phyloP scores from a whole-genome alignment of 2,888 invertebrate genomes.

The Ephialtes manifestator region DNA sequence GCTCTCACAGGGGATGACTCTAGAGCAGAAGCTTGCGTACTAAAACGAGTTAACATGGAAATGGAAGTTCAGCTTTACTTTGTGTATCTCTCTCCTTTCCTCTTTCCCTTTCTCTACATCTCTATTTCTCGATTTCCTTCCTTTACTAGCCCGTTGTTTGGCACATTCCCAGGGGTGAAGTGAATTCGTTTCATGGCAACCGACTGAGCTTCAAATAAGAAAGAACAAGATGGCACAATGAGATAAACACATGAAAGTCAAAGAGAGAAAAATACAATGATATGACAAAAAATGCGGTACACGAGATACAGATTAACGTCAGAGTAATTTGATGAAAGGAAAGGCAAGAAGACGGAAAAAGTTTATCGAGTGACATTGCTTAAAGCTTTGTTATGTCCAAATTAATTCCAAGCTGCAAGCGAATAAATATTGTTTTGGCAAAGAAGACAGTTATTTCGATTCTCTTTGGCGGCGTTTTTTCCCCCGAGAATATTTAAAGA shows the following conservation, averaged over 20 bases:
- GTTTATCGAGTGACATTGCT: neutral
- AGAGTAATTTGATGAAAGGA: slow-evolving; percentile 1
- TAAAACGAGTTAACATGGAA: slow-evolving; percentile 64
- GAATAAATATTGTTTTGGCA: slow-evolving; percentile 30
- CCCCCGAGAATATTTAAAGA: slow-evolving; percentile 2
- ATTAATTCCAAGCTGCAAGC: slow-evolving; percentile 31
- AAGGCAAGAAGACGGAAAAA: neutral
- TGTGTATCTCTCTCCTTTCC: neutral
- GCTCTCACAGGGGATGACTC: neutral
- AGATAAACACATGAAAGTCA: slow-evolving; percentile 3
- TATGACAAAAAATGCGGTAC: neutral
- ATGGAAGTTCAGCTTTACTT: slow-evolving; percentile 28
- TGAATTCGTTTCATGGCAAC: neutral
- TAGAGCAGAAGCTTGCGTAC: slow-evolving; percentile 24
- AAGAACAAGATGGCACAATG: neutral
- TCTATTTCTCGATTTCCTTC: neutral
- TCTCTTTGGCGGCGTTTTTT: slow-evolving; percentile 7
- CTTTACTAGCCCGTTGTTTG: neutral
- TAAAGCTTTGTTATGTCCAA: slow-evolving; percentile 25
- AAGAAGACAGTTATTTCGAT: slow-evolving; percentile 12
- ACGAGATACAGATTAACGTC: neutral
- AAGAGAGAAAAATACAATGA: neutral
- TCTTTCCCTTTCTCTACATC: neutral
- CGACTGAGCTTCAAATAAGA: neutral
- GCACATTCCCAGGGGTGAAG: slow-evolving; percentile 37